Percentiles rank a stretch among this genome's conserved stretches.
phyloP scores from a whole-genome alignment of 2,888 invertebrate species.

The Ephialtes manifestator region DNA sequence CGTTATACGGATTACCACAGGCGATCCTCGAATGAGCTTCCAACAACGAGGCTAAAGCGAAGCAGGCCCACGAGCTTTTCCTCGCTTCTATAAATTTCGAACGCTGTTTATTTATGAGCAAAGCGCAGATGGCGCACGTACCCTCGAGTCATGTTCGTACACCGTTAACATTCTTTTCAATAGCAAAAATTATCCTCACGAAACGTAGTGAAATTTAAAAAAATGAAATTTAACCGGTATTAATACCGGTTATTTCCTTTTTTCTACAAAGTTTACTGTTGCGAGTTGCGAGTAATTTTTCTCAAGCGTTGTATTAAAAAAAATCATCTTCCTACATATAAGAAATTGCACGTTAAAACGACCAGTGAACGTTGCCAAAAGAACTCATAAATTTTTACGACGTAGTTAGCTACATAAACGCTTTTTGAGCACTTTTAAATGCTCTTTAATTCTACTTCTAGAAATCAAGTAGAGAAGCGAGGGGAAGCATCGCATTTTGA shows the following conservation, averaged over 20 bases:
- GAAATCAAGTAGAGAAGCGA: neutral
- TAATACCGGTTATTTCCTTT: neutral
- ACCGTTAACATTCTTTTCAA: neutral
- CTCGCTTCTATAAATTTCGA: constrained; percentile 68
- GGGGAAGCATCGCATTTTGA: neutral
- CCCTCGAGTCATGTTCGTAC: neutral
- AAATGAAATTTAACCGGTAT: neutral
- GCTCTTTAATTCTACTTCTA: neutral
- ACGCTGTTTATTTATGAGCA: constrained; percentile 68
- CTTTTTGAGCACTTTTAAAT: neutral
- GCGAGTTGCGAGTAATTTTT: neutral
- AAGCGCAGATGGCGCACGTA: constrained; percentile 66
- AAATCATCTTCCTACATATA: neutral
- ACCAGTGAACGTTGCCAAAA: neutral
- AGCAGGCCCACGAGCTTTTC: constrained; percentile 43
- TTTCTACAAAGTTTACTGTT: neutral
- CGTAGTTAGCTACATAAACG: neutral
- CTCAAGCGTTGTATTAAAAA: neutral
- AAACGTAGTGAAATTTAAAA: neutral
- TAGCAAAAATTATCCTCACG: neutral
- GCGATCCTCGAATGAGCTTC: constrained; percentile 58
- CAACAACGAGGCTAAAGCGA: constrained; percentile 33
- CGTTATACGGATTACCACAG: constrained; percentile 49
- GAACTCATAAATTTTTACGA: constrained; percentile 6
- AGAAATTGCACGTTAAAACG: neutral